phyloP scores from a whole-genome alignment of 2,113 vertebrate genomes.

The Philantomba maxwellii region DNA sequence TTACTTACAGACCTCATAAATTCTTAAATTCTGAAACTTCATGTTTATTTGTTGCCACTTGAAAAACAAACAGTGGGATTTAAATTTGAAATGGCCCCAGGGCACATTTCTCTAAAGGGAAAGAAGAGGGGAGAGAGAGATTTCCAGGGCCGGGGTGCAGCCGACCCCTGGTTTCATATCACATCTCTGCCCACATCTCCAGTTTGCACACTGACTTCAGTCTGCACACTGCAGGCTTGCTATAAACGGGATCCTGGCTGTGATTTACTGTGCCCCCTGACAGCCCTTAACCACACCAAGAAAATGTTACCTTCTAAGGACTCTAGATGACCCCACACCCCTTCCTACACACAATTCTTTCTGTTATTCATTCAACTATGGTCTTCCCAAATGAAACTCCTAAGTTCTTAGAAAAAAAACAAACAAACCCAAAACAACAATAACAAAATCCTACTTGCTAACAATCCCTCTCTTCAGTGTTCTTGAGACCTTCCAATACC shows the following conservation, averaged over 20 bases:
- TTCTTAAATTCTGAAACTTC: not conserved
- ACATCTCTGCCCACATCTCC: not conserved
- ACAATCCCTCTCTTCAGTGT: not conserved
- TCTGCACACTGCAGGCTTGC: not conserved
- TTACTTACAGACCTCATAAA: not conserved
- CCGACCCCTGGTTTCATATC: too few species aligned
- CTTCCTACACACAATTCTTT: not conserved
- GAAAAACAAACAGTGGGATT: not conserved
- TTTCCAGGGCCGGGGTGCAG: not conserved
- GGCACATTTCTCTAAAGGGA: not conserved
- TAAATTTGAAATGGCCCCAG: not conserved
- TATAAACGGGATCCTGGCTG: not conserved
- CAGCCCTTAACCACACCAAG: not conserved
- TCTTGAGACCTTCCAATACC: not conserved
- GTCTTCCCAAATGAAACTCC: not conserved
- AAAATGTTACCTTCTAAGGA: not conserved
- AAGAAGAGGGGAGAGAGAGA: not conserved
- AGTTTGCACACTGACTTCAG: not conserved
- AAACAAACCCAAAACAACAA: not conserved
- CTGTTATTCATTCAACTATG: not conserved
- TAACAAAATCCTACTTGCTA: not conserved
- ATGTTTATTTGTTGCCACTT: not conserved
- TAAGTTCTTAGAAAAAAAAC: not conserved
- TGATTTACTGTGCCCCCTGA: not conserved
- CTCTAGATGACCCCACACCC: not conserved